Percentiles rank a stretch among this genome's conserved stretches.
These are phyloP conservation scores for Trissolcus basalis DNA, from an alignment of 1,140 invertebrate genomes.

Conservation along the genomic window DNA sequence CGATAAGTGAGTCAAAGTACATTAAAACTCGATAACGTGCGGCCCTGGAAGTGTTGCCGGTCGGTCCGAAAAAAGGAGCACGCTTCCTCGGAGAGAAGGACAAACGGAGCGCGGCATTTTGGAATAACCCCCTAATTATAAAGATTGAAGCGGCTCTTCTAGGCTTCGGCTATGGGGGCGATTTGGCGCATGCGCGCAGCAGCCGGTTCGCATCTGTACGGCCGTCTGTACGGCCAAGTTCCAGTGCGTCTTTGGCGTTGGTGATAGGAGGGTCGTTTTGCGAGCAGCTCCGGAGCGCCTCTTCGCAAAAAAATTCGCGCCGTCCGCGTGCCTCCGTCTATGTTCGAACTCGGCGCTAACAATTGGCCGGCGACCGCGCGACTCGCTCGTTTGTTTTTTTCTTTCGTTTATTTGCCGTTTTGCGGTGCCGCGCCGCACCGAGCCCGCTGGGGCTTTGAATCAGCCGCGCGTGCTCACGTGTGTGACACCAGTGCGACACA, in stretches of 20 bases:
- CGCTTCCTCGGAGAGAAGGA: conserved; percentile 9
- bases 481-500: conserved; percentile 26
- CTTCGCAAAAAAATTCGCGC: conserved; percentile 11
- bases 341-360: conserved; percentile 10
- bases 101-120: conserved; percentile 20
- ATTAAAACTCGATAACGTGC: background rate
- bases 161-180: conserved; percentile 25
- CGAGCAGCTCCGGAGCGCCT: conserved; percentile 17
- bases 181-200: conserved; percentile 47
- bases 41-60: background rate
- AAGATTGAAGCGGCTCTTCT: conserved; percentile 41
- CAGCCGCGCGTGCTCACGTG: conserved; percentile 35
- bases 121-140: conserved; percentile 47
- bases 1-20: background rate
- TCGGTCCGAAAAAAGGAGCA: conserved; percentile 1
- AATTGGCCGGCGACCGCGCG: conserved; percentile 21
- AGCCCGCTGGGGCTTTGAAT: conserved; percentile 27
- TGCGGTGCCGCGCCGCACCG: background rate
- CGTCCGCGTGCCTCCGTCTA: conserved; percentile 10
- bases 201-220: conserved; percentile 30
- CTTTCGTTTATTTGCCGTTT: conserved; percentile 14
- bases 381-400: conserved; percentile 13
- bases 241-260: conserved; percentile 59
- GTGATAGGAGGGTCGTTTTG: conserved; percentile 40
- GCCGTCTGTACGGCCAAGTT: background rate